A percentile compares a stretch with the other conserved stretches of the same genome.
Conservation (phyloP, 2,888 invertebrate species). For the Netelia melanura region DNA sequence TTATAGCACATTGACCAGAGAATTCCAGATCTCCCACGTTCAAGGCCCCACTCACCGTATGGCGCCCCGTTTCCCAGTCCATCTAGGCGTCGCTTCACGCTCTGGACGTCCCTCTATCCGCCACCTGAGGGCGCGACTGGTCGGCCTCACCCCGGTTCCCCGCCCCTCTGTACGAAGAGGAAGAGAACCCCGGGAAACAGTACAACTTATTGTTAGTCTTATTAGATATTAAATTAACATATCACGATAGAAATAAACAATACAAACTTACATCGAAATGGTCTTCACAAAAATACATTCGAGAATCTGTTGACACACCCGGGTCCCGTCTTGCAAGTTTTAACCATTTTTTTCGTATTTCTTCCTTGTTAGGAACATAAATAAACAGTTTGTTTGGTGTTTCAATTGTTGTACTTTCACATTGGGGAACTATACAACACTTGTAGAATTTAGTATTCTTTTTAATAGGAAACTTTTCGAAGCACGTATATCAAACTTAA, state of each 20-base stretch:
- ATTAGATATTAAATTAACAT: background rate
- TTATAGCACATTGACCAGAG: no score
- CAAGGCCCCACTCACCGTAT: no score
- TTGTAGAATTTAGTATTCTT: background rate
- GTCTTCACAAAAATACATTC: constrained; percentile 17
- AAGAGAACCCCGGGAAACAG: no score
- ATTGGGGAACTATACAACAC: background rate
- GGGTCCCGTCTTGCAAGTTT: constrained; percentile 16
- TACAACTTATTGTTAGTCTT: no score
- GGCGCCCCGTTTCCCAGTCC: no score
- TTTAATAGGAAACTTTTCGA: background rate
- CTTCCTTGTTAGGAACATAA: constrained; percentile 1
- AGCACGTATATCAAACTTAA: background rate
- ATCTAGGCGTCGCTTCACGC: no score
- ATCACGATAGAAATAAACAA: background rate
- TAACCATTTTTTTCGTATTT: background rate
- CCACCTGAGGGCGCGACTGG: no score
- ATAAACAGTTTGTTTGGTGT: background rate
- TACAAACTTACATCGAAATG: constrained; percentile 4
- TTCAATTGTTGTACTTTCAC: background rate
- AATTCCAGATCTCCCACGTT: no score
- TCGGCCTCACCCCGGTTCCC: no score
- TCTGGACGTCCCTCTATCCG: no score
- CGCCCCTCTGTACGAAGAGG: no score
- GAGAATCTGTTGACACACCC: constrained; percentile 2